Percentiles rank a stretch among this genome's conserved stretches.
Evolutionary conservation across 2,888 invertebrate genomes (phyloP).

Genomic region (Trichopria drosophilae): DNA sequence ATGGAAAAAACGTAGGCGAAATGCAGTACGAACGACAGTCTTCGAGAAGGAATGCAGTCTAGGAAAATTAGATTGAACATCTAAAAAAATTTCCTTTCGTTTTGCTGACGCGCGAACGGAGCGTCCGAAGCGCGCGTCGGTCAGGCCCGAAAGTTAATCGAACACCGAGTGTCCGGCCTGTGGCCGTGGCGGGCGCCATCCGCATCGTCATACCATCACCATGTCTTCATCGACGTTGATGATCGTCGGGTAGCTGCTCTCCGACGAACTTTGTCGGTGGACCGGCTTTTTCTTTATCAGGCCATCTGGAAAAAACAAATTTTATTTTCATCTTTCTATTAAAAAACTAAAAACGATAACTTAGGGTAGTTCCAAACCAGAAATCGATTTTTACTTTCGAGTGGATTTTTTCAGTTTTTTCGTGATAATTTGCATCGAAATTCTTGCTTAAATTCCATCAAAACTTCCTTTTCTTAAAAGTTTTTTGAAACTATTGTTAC

Average conservation of each 20-base stretch:
- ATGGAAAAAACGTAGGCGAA: constrained; percentile 25
- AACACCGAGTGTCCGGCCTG: too few species aligned
- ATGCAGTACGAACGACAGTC: constrained; percentile 45
- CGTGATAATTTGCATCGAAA: too few species aligned
- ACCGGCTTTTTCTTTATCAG: constrained; percentile 53
- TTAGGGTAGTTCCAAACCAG: too few species aligned
- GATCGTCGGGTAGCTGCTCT: constrained; percentile 54
- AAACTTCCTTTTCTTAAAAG: too few species aligned
- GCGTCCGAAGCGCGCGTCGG: too few species aligned
- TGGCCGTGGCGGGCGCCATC: too few species aligned
- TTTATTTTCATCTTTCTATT: constrained; percentile 19
- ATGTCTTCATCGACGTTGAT: constrained; percentile 56
- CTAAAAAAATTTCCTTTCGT: too few species aligned
- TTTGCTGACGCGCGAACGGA: too few species aligned
- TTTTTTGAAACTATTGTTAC: too few species aligned
- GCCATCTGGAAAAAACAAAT: constrained; percentile 46
- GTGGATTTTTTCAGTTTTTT: too few species aligned
- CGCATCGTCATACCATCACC: constrained; percentile 59
- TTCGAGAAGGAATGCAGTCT: constrained; percentile 51
- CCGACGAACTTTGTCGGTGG: constrained; percentile 55
- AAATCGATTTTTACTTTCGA: not conserved
- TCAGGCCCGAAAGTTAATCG: too few species aligned
- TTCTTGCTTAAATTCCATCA: too few species aligned
- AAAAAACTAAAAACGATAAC: not conserved
- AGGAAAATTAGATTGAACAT: constrained; percentile 36